Evolutionary conservation across 2,113 vertebrate species (phyloP).

Genomic region (Tachysurus vachellii): DNA sequence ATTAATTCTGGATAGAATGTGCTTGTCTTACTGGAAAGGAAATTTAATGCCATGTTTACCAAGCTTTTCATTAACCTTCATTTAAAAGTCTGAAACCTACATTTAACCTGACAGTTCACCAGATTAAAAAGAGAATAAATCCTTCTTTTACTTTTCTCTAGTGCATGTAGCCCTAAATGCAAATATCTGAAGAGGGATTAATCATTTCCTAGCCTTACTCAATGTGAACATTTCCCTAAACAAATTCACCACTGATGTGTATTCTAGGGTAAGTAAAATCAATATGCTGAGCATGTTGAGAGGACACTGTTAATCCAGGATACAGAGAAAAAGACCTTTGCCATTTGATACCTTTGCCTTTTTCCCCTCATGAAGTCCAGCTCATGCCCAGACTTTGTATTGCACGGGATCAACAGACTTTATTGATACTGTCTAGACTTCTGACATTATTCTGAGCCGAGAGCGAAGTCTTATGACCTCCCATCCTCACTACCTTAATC

Average conservation of each 20-base stretch:
- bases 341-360: not conserved
- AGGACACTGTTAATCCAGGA: not conserved
- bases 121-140: conserved; percentile 12
- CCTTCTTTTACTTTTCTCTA: not conserved
- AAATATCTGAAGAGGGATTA: conserved; percentile 11
- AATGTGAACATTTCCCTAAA: conserved; percentile 23
- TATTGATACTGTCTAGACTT: conserved; percentile 18
- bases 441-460: conserved; percentile 17
- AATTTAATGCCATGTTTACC: conserved; percentile 3
- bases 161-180: not conserved
- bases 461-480: conserved; percentile 9
- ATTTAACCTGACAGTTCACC: conserved; percentile 11
- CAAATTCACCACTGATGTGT: not conserved
- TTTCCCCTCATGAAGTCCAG: not conserved
- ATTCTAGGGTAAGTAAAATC: not conserved
- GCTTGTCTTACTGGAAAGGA: not conserved
- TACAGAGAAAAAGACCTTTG: conserved; percentile 8
- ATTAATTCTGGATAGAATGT: not conserved
- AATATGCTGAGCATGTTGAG: conserved; percentile 16
- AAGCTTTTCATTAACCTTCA: not conserved
- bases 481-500: conserved; percentile 15
- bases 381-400: not conserved
- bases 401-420: not conserved
- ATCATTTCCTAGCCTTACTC: not conserved
- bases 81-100: not conserved